A percentile compares a stretch with the other conserved stretches of the same genome.
Evolutionary conservation across 1,140 invertebrate species (phyloP).

Genomic region (Meloidogyne hapla): DNA sequence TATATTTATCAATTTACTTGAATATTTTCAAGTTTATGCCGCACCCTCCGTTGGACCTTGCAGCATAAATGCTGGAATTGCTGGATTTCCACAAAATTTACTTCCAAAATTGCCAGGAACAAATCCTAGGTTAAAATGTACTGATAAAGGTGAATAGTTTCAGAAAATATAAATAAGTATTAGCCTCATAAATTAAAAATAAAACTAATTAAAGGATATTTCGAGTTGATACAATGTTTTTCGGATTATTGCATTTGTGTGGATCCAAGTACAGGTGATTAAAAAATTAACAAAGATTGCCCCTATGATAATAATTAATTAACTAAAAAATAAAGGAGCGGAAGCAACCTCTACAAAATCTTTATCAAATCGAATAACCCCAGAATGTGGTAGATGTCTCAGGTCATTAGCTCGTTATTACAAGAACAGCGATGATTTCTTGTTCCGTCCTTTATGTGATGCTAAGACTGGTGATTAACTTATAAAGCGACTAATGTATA

Average conservation of each 20-base stretch:
- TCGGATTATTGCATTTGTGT: constrained; percentile 35
- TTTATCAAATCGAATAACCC: constrained; percentile 12
- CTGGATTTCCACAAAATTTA: not conserved
- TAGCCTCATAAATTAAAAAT: not conserved
- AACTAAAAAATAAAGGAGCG: not conserved
- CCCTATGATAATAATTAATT: too few relatives aligned
- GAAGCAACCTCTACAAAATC: constrained; percentile 25
- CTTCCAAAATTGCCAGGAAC: not conserved
- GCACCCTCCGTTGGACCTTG: not conserved
- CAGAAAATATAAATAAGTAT: not conserved
- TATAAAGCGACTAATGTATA: not conserved
- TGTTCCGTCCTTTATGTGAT: constrained; percentile 27
- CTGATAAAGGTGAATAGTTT: constrained; percentile 14
- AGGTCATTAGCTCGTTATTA: constrained; percentile 24
- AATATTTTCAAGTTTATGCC: not conserved
- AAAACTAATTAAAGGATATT: constrained; percentile 11
- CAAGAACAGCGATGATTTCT: not conserved
- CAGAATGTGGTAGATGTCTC: constrained; percentile 21
- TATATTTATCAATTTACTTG: not conserved
- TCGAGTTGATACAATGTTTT: constrained; percentile 23
- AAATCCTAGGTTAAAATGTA: constrained; percentile 15
- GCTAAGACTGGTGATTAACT: constrained; percentile 19
- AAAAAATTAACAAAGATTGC: not conserved
- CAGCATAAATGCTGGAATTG: not conserved
- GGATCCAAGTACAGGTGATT: constrained; percentile 26